Evolutionary conservation across 2,888 invertebrate species (phyloP), one percentile per base, ranked within the genome.

Genomic region (Timandra comae): DNA sequence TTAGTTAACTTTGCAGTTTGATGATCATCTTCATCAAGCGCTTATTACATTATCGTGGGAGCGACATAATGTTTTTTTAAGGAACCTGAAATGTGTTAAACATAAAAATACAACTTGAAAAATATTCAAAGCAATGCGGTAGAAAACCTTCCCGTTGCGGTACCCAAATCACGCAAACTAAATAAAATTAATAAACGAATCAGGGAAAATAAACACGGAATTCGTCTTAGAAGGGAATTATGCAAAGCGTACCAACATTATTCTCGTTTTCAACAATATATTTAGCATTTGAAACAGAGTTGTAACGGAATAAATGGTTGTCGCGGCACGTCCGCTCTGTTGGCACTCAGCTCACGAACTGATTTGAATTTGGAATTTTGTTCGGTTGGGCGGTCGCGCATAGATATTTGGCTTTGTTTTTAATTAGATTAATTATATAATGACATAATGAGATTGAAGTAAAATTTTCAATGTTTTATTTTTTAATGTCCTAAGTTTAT

Each of bases 351-450:
- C 75, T 80, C 80, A 79, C 80, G 79, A 76, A 79, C 75, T 81
- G 79, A 79, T 81, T 81, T 81, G 75, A 80, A 81, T 81, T 77
- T 73, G 58, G 77, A 78, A 78, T 79, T 76, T 66, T 63, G 49
- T 64, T 63, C 63, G 70, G 64, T 64, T 48, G 48, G 63, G 57
- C 70, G 63, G 56, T 50, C 53, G 45, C 59, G 60, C 49, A 50
- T 51, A 56, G 38, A 51, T 60, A 54, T 61, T 67, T 63, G 58
- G 52, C 58, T 56, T 58, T 58, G 52, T 53, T 52, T 46, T 44
- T 46, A 47, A 41, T 49, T 39, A 48, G 38, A 48, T 49, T n/a
- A n/a, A n/a, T 52, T 42, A 50, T 46, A 45, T 41, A 43, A 40
- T 38, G 33, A 43, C 40, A 46, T 46, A 49, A 13, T 20, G 11